These are phyloP conservation scores for Adrianichthys oophorus DNA, from an alignment of 2,797 vertebrate species.

Conservation along the genomic window DNA sequence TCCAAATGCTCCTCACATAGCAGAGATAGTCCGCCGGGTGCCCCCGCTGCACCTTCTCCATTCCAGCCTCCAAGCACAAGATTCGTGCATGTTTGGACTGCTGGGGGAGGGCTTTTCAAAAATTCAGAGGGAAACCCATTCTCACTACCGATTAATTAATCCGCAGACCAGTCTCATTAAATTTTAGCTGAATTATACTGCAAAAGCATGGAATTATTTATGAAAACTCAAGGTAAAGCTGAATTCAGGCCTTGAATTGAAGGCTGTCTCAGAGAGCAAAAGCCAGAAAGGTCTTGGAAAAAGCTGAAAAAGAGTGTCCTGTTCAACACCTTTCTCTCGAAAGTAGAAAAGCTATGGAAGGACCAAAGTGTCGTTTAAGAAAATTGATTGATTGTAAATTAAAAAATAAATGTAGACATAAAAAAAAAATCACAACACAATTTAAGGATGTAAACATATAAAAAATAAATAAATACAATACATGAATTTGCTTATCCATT, in stretches of 20 bases:
- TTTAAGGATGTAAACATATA: no score
- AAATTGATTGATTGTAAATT: no score
- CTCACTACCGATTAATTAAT: constrained; percentile 46
- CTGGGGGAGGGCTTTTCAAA: constrained; percentile 27
- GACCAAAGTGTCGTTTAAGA: no score
- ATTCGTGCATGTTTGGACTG: constrained; percentile 27
- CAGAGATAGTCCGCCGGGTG: constrained; percentile 48
- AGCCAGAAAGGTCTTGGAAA: no score
- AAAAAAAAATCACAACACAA: no score
- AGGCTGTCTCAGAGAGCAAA: constrained; percentile 5
- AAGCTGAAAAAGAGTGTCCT: background rate
- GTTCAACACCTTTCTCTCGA: background rate
- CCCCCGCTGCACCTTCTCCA: constrained; percentile 35
- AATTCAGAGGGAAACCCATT: constrained; percentile 19
- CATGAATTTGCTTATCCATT: no score
- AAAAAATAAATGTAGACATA: no score
- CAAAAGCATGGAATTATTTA: constrained; percentile 2
- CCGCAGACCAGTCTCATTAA: constrained; percentile 35
- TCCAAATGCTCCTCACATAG: constrained; percentile 55
- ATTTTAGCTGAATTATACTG: constrained; percentile 14
- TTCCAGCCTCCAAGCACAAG: constrained; percentile 32
- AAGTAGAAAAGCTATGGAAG: no score
- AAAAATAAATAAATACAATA: no score
- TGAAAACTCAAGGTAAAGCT: constrained; percentile 12
- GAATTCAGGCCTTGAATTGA: constrained; percentile 2